Conservation (phyloP, 2,113 vertebrate species). For the Anhinga rufa region DNA sequence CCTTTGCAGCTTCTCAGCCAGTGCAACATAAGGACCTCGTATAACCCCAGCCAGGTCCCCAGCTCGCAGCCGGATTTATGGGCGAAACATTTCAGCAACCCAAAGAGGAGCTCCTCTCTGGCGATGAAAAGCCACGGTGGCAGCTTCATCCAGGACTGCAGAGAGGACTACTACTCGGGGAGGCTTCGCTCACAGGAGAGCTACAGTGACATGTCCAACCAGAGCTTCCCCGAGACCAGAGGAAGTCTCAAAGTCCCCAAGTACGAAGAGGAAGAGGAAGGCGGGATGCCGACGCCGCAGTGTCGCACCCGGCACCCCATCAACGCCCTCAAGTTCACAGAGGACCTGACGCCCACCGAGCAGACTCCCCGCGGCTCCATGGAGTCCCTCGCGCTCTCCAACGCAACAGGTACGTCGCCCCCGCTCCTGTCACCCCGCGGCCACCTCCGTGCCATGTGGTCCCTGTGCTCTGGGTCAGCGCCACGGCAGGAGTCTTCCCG, state of each 20-base stretch:
- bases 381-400: constrained; percentile 92
- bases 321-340: constrained; percentile 87
- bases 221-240: constrained; percentile 85
- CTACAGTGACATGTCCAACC: constrained; percentile 85
- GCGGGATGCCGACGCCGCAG: constrained; percentile 71
- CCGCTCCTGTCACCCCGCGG: not conserved
- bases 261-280: constrained; percentile 86
- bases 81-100: constrained; percentile 80
- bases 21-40: constrained; percentile 90
- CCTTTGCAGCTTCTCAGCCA: constrained; percentile 93
- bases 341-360: constrained; percentile 88
- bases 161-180: constrained; percentile 84
- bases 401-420: constrained; percentile 82
- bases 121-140: constrained; percentile 87
- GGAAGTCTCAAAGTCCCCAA: constrained; percentile 82
- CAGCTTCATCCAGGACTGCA: constrained; percentile 83
- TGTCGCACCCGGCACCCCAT: constrained; percentile 91
- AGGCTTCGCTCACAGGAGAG: constrained; percentile 88
- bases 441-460: not conserved
- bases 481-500: rapidly evolving
- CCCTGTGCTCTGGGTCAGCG: not conserved
- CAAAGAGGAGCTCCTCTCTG: constrained; percentile 83
- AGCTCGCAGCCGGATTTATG: constrained; percentile 79
- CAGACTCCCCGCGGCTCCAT: constrained; percentile 93
- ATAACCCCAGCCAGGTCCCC: constrained; percentile 74